These are phyloP conservation scores for Zophobas atratus DNA, from an alignment of 1,140 invertebrate genomes.

Conservation along the genomic window DNA sequence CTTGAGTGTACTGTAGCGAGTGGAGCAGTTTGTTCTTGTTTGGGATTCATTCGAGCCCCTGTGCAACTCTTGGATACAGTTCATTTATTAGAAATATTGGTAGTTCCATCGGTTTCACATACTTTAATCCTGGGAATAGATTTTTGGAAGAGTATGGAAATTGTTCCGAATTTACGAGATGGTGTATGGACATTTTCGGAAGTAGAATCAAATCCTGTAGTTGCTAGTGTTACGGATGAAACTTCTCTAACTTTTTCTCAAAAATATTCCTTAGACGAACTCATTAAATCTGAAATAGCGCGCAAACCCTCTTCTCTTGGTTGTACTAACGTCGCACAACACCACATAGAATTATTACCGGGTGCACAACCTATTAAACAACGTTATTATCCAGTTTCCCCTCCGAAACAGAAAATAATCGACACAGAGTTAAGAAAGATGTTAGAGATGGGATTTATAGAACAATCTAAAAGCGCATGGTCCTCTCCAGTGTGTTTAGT, in stretches of 20 bases:
- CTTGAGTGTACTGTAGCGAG: slow-evolving; percentile 46
- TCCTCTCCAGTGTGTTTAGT: slow-evolving; percentile 58
- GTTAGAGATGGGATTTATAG: slow-evolving; percentile 55
- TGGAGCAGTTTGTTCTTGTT: slow-evolving; percentile 46
- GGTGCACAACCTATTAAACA: slow-evolving; percentile 17
- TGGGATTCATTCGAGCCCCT: slow-evolving; percentile 44
- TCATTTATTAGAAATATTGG: slow-evolving; percentile 46
- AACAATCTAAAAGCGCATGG: slow-evolving; percentile 55
- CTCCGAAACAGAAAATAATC: slow-evolving; percentile 44
- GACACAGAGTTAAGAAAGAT: slow-evolving; percentile 54
- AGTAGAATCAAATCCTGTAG: too few relatives aligned
- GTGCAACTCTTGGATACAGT: slow-evolving; percentile 33
- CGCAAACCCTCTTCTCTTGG: not conserved
- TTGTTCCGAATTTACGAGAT: slow-evolving; percentile 53
- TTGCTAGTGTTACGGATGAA: too few relatives aligned
- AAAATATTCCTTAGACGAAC: too few relatives aligned
- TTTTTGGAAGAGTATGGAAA: slow-evolving; percentile 54
- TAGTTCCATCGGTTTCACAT: slow-evolving; percentile 47
- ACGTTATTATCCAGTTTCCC: slow-evolving; percentile 16
- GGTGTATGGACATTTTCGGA: slow-evolving; percentile 32
- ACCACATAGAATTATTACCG: slow-evolving; percentile 52
- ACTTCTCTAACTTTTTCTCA: too few relatives aligned
- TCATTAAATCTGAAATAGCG: not conserved
- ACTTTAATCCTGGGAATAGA: slow-evolving; percentile 51
- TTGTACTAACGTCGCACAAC: not conserved